Base-by-base conservation (phyloP, 2,888 invertebrate species). In the Tipula vernalis region DNA sequence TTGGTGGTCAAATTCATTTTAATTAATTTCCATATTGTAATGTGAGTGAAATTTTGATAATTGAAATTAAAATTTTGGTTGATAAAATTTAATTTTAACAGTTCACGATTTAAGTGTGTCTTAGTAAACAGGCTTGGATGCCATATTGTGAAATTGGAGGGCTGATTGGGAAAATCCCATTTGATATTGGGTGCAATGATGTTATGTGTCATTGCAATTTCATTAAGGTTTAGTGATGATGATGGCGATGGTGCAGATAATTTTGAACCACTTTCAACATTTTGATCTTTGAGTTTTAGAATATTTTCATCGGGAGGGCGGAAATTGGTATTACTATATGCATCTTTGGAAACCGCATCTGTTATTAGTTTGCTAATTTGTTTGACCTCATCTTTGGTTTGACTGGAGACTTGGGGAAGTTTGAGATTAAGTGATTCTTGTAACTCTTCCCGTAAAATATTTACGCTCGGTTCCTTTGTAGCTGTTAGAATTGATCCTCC, bases 11-110 rank as follows among this genome's bases (percentile, higher is more conserved):
- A 88, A 0, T 91, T 91, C 85, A 91, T 89, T 15, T 89, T 87
- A 6, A 91, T 87, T 36, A 90, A 88, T 71, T 89, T 87, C 92
- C 92, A 91, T 42, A 89, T 89, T 2, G 88, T 87, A 3, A 91
- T 90, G 71, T 71, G 71, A 3, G 71, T 71, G 28, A 71, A 12
- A 86, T 90, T 89, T 0, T 87, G 88, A 6, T 90, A 87, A 2
- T 87, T 87, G 51, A 90, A 91, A 2, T 89, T 88, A 0, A 89
- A 87, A 86, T 91, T 89, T 88, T 91, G 91, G 85, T 89, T 89
- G 3, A 92, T 90, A 6, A 88, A 89, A 18, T 88, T 88, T 0
- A 92, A 88, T 4, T 89, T 86, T 0, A 92, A 88, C 85, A 90
- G 88, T 87, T 92, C 91, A 12, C 90, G 89, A 83, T 39, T 57